A percentile compares a stretch with the other conserved stretches of the same genome.
phyloP scores from a whole-genome alignment of 2,888 invertebrate species.

The Selenia dentaria region DNA sequence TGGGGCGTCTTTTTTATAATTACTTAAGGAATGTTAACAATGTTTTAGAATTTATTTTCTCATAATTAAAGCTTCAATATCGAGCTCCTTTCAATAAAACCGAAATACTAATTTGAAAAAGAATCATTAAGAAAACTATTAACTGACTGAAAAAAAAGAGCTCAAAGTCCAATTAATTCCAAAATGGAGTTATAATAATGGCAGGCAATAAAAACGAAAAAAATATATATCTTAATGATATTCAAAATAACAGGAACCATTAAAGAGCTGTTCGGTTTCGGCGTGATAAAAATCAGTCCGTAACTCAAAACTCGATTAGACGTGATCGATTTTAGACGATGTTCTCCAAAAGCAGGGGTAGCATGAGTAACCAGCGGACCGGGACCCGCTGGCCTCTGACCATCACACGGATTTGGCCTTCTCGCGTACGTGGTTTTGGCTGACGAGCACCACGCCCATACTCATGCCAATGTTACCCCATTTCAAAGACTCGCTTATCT shows the following conservation, averaged over 20 bases:
- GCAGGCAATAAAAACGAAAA: conserved; percentile 9
- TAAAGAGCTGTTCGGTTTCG: conserved; percentile 14
- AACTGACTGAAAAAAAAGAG: neutral
- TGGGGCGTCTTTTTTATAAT: conserved; percentile 52
- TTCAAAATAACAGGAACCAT: conserved; percentile 24
- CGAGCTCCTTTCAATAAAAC: neutral
- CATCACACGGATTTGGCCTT: conserved; percentile 79
- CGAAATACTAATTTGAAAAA: neutral
- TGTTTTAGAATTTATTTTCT: conserved; percentile 9
- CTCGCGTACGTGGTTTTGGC: conserved; percentile 61
- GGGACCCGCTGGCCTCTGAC: conserved; percentile 60
- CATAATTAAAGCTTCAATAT: conserved; percentile 14
- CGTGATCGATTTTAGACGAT: conserved; percentile 63
- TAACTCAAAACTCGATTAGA: conserved; percentile 44
- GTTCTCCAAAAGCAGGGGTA: conserved; percentile 71
- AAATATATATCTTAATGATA: conserved; percentile 16
- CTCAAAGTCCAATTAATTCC: conserved; percentile 1
- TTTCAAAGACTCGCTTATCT: conserved; percentile 89
- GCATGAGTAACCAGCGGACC: conserved; percentile 66
- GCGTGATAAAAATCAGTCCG: conserved; percentile 4
- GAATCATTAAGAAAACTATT: neutral
- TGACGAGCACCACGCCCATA: conserved; percentile 87
- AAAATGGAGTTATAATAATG: conserved; percentile 2
- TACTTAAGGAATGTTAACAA: conserved; percentile 50
- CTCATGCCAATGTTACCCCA: conserved; percentile 90